Evolutionary conservation across 2,888 invertebrate species (phyloP).

Genomic region (Ectobius pallidus): DNA sequence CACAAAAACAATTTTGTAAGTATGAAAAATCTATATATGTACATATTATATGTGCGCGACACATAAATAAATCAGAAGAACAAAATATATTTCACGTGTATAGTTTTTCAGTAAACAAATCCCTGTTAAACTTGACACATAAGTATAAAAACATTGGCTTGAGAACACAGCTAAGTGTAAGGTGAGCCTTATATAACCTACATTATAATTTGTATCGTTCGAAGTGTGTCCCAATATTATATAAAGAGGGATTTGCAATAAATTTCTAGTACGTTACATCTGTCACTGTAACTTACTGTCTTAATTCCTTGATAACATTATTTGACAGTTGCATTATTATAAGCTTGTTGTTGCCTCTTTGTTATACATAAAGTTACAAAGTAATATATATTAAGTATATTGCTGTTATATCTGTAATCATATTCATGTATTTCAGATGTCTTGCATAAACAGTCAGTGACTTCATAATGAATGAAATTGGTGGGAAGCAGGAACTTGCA

Average conservation of each 20-base stretch:
- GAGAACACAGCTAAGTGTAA: background rate
- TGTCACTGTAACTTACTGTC: background rate
- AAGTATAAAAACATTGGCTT: background rate
- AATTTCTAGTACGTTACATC: background rate
- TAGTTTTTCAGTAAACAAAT: conserved; percentile 1
- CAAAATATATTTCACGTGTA: conserved; percentile 16
- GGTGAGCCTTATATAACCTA: background rate
- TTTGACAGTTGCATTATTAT: background rate
- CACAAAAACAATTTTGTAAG: conserved; percentile 29
- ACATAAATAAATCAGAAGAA: background rate
- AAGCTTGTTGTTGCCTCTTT: background rate
- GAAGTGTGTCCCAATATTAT: background rate
- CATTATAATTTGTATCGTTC: background rate
- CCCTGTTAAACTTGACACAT: background rate
- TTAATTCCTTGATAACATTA: background rate
- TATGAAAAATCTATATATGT: conserved; percentile 3
- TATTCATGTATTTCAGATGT: background rate
- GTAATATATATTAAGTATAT: background rate
- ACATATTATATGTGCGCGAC: background rate
- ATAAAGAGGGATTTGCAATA: background rate
- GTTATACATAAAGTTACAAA: background rate
- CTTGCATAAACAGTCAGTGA: background rate
- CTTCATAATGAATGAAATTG: conserved; percentile 55
- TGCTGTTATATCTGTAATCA: no score
- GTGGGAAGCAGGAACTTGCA: conserved; percentile 55